Conservation (phyloP, 2,888 invertebrate genomes). For the Nephrotoma flavescens region DNA sequence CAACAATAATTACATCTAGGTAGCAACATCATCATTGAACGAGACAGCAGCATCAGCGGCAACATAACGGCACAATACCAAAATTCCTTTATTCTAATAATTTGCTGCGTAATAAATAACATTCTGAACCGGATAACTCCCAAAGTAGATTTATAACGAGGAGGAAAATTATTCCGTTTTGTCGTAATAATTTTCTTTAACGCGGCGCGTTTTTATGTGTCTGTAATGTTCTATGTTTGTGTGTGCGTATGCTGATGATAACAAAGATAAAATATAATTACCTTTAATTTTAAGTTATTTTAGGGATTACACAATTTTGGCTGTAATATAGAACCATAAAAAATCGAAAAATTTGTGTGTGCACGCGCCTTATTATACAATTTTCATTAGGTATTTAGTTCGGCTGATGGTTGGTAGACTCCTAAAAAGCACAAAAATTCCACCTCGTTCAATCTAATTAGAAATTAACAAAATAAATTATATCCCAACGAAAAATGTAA, state of each 20-base stretch:
- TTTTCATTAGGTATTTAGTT: background rate
- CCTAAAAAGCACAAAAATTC: background rate
- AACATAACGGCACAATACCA: background rate
- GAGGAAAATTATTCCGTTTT: background rate
- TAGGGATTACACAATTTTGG: background rate
- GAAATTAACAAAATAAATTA: background rate
- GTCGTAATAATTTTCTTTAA: background rate
- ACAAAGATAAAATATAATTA: background rate
- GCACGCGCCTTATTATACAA: background rate
- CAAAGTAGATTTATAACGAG: background rate
- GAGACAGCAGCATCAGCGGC: background rate
- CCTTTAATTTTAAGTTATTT: background rate
- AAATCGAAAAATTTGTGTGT: background rate
- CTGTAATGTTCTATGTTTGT: background rate
- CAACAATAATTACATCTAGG: background rate
- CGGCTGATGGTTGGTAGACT: background rate
- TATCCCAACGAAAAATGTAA: background rate
- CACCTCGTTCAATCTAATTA: background rate
- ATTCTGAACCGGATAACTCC: background rate
- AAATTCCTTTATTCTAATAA: background rate
- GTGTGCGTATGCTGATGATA: background rate
- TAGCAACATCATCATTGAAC: background rate
- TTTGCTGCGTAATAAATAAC: background rate
- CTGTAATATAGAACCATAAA: background rate
- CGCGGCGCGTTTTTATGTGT: background rate